Percentiles rank a stretch among this genome's conserved stretches.
phyloP scores from a whole-genome alignment of 2,888 invertebrate genomes.

The Agonopterix heracliana region DNA sequence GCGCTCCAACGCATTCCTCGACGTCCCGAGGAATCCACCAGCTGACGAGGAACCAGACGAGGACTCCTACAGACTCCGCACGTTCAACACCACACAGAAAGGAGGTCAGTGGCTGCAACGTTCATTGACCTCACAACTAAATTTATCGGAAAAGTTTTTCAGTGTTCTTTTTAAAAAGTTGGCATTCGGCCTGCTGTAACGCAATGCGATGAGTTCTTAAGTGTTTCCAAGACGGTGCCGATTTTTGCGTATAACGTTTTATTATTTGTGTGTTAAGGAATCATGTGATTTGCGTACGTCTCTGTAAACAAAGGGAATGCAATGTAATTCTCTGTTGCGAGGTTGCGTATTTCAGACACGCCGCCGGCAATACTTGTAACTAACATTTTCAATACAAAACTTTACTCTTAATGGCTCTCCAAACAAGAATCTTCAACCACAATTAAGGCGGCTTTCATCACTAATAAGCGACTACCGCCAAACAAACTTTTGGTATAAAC shows the following conservation, averaged over 20 bases:
- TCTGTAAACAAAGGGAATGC: too few species aligned
- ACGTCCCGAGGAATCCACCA: slow-evolving; percentile 70
- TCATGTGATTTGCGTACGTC: too few species aligned
- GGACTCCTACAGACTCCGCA: slow-evolving; percentile 92
- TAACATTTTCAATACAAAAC: neutral
- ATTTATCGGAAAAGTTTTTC: slow-evolving; percentile 46
- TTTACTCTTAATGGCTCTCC: too few species aligned
- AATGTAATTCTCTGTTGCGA: too few species aligned
- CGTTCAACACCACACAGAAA: slow-evolving; percentile 95
- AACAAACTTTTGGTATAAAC: too few species aligned
- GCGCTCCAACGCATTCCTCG: slow-evolving; percentile 83
- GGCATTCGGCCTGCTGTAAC: slow-evolving; percentile 6
- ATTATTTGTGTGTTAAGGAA: neutral
- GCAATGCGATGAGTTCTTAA: slow-evolving; percentile 24
- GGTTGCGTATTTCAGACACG: too few species aligned
- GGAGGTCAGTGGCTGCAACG: slow-evolving; percentile 79
- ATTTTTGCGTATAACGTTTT: neutral
- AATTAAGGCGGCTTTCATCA: too few species aligned
- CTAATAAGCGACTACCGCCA: too few species aligned
- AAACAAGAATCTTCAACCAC: too few species aligned
- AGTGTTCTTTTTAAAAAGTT: slow-evolving; percentile 40
- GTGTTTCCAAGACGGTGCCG: slow-evolving; percentile 20
- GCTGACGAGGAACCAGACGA: slow-evolving; percentile 82
- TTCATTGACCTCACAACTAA: slow-evolving; percentile 54
- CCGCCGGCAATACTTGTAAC: neutral